Conservation (phyloP, 2,113 vertebrate species). For the Lepisosteus osseus region DNA sequence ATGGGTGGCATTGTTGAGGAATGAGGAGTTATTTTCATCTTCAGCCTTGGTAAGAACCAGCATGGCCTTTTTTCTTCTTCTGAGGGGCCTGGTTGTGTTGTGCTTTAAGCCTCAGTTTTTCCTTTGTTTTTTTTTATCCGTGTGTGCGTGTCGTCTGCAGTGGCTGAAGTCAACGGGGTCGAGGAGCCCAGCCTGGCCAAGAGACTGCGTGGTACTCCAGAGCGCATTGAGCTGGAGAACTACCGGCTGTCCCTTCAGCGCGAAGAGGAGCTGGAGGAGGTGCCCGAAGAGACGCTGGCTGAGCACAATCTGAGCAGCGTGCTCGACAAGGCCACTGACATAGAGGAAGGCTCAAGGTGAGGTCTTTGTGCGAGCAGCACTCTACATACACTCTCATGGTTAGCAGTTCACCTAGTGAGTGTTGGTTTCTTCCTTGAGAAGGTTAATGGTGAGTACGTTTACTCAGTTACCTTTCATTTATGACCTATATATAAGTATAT, state of each 20-base stretch:
- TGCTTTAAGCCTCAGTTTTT: conserved; percentile 14
- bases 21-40: too few relatives aligned
- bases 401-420: too few relatives aligned
- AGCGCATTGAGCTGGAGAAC: conserved; percentile 96
- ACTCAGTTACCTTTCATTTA: too few relatives aligned
- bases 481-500: too few relatives aligned
- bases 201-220: conserved; percentile 82
- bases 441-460: too few relatives aligned
- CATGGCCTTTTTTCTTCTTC: too few relatives aligned
- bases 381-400: too few relatives aligned
- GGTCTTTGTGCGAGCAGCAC: neutral
- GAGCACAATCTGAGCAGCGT: conserved; percentile 95
- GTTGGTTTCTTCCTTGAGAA: too few relatives aligned
- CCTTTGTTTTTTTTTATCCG: conserved; percentile 15
- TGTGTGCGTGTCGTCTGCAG: conserved; percentile 48
- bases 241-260: conserved; percentile 83
- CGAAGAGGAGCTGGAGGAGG: conserved; percentile 90
- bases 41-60: neutral
- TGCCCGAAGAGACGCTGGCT: conserved; percentile 90
- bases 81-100: too few relatives aligned
- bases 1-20: too few relatives aligned
- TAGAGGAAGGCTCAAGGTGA: conserved; percentile 87
- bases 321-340: conserved; percentile 79
- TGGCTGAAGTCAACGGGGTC: conserved; percentile 75
- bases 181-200: conserved; percentile 87